These are phyloP conservation scores for Leptodactylus fuscus DNA, from an alignment of 2,113 vertebrate species.

Conservation along the genomic window DNA sequence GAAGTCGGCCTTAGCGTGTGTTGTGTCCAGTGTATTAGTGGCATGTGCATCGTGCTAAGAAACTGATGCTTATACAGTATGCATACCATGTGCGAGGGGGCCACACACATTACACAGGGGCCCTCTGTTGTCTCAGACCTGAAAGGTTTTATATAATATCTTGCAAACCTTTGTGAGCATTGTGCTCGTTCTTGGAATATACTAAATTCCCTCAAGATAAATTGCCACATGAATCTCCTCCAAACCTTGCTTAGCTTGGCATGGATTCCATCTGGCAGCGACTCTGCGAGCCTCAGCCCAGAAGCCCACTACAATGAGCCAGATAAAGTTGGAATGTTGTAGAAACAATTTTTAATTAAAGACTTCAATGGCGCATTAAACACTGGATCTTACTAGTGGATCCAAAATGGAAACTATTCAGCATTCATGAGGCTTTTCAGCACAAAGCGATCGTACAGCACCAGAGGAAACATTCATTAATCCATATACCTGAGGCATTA, in stretches of 20 bases:
- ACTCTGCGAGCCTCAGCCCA: constrained; percentile 26
- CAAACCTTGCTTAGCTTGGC: constrained; percentile 50
- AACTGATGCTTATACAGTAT: no score
- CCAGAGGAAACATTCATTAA: constrained; percentile 2
- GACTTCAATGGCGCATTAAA: constrained; percentile 40
- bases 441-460: background rate
- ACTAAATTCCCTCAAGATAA: constrained; percentile 42
- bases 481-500: constrained; percentile 9
- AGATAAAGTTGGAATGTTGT: constrained; percentile 52
- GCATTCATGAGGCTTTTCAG: constrained; percentile 20
- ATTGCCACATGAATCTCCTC: constrained; percentile 38
- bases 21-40: background rate
- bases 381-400: constrained; percentile 10
- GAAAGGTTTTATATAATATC: background rate
- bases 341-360: constrained; percentile 56
- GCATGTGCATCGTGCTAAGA: no score
- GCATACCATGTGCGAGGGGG: no score
- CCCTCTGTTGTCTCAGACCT: background rate
- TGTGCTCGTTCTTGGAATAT: constrained; percentile 33
- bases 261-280: constrained; percentile 30
- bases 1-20: no score
- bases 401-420: constrained; percentile 42
- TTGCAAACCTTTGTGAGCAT: background rate
- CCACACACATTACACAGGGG: background rate
- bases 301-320: constrained; percentile 36